Base-by-base conservation (phyloP, 1,140 invertebrate genomes). In the Himalopsyche phryganea region DNA sequence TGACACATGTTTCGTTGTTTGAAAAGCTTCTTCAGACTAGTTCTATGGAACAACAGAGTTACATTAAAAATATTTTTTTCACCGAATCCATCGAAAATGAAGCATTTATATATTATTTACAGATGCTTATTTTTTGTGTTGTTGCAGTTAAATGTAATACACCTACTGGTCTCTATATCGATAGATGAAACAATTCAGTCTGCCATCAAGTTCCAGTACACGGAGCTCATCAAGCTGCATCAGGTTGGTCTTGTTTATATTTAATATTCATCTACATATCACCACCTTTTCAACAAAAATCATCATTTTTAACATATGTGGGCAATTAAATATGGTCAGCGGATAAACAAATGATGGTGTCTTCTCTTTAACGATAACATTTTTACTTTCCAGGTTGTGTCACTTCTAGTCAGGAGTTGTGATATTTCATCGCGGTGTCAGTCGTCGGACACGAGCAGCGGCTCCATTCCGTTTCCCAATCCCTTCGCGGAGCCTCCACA, bases 131-230 rank as follows among this genome's bases (percentile, higher is more conserved):
- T n/a, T n/a, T n/a, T n/a, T 64, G 19, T 53, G 42, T 49, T 55
- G 10, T 49, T 55, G 9, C 35, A 91, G 84, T 78, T 96, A 53
- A 92, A 94, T 73, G 92, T 98, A 23, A 88, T 94, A 36, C 85
- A 90, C 32, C 88, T 90, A 40, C 94, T 98, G 67, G 92, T 98
- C 81, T 78, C 88, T 50, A 86, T 98, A 9, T 93, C 94, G 3
- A 81, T 97, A 61, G 95, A 98, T 69, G 95, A 98, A 71, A 91
- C 92, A 0, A 89, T 92, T 1, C 91, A 92, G 6, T 91, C 92
- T 9, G 85, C 92, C 10, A 95, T 96, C 65, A 98, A 97, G 75
- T 97, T 96, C 72, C 94, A 97, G 74, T 96, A 94, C 78, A 90
- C 93, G 1, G 95, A 98, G 75, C 80, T 97, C 17, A 90, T 89